These are phyloP conservation scores for Nyctereutes procyonoides DNA, from an alignment of 2,113 vertebrate species.

Conservation along the genomic window DNA sequence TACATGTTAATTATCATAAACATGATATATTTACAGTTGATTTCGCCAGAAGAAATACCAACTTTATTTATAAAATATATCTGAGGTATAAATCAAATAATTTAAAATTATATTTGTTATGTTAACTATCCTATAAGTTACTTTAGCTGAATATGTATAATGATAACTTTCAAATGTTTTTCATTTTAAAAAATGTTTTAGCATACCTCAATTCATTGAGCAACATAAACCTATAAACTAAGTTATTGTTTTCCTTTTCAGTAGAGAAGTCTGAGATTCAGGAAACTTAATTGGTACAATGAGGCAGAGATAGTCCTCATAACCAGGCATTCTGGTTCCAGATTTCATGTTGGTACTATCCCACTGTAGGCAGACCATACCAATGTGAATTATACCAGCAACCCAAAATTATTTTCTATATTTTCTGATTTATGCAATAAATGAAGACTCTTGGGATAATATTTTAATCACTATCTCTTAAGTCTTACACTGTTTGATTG, in stretches of 20 bases:
- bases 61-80: conserved; percentile 2
- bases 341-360: neutral
- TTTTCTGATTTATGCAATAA: neutral
- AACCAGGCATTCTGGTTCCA: neutral
- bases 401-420: neutral
- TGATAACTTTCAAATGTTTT: neutral
- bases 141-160: neutral
- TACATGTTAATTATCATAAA: neutral
- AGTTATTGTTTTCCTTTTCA: neutral
- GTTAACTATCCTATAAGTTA: neutral
- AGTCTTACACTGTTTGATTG: neutral
- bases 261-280: neutral
- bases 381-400: neutral
- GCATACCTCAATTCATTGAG: neutral
- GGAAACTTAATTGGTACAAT: neutral
- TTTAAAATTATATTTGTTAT: neutral
- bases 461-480: neutral
- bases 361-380: neutral
- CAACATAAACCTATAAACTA: neutral
- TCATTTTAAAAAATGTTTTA: neutral
- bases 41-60: neutral
- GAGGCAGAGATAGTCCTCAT: neutral
- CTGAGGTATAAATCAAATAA: neutral
- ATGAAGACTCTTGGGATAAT: neutral
- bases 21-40: neutral